Conservation (phyloP, 2,113 vertebrate species). For the Bucco capensis region DNA sequence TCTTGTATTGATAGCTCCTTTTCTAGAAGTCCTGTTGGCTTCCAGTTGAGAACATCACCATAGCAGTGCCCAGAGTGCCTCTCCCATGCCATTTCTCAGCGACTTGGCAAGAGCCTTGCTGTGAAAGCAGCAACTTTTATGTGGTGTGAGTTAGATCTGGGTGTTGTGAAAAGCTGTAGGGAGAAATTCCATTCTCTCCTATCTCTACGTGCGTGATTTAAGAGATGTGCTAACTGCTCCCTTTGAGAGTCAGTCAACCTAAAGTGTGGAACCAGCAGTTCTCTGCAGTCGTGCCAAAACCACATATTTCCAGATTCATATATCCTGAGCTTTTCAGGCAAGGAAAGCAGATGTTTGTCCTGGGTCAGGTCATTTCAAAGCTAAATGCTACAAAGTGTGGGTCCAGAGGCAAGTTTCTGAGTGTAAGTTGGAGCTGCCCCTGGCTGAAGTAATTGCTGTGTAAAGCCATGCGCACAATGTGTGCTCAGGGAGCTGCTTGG, state of each 20-base stretch:
- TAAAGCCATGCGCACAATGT: neutral
- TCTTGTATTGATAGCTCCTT: neutral
- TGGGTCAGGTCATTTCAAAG: neutral
- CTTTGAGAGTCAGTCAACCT: neutral
- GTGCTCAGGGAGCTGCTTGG: neutral
- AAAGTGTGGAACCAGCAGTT: neutral
- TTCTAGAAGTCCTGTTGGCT: neutral
- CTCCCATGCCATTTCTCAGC: slow-evolving; percentile 28
- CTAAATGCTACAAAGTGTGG: neutral
- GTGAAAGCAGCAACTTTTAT: slow-evolving; percentile 15
- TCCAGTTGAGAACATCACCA: neutral
- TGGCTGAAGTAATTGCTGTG: neutral
- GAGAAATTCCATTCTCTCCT: neutral
- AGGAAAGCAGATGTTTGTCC: neutral
- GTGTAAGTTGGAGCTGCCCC: neutral
- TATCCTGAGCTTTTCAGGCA: neutral
- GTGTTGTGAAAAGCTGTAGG: neutral
- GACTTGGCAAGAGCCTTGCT: neutral
- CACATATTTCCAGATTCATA: neutral
- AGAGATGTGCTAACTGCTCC: neutral
- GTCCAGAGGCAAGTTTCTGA: neutral
- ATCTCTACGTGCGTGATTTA: neutral
- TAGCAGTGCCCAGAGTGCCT: slow-evolving; percentile 10
- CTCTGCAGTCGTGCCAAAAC: neutral
- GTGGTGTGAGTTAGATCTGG: slow-evolving; percentile 30